phyloP scores from a whole-genome alignment of 2,888 invertebrate species.

The Papilio demoleus region DNA sequence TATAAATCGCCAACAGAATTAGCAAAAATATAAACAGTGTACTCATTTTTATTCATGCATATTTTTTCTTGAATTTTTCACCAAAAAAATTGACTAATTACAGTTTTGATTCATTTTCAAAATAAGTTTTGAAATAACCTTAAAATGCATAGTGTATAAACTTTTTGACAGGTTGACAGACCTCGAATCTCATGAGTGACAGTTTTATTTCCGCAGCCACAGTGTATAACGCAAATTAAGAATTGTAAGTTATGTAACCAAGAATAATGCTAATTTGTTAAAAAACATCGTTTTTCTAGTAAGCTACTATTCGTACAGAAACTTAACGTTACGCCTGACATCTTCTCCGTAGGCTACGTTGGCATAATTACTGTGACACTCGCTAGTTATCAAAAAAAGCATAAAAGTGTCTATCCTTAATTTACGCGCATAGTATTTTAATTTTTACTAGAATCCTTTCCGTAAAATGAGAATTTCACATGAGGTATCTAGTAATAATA shows the following conservation, averaged over 20 bases:
- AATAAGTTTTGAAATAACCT: conserved; percentile 17
- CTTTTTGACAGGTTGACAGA: conserved; percentile 20
- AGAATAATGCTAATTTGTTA: background rate
- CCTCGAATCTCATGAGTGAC: background rate
- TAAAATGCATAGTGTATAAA: conserved; percentile 25
- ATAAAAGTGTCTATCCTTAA: too few relatives aligned
- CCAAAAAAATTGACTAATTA: background rate
- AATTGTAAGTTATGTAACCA: background rate
- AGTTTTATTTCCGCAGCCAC: conserved; percentile 2
- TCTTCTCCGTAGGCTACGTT: too few relatives aligned
- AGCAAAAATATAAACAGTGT: conserved; percentile 65
- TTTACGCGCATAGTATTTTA: too few relatives aligned
- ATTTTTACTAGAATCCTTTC: too few relatives aligned
- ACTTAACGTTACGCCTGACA: too few relatives aligned
- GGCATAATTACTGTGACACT: too few relatives aligned
- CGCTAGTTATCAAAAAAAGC: too few relatives aligned
- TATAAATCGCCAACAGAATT: conserved; percentile 78
- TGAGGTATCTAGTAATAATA: background rate
- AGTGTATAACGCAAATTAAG: background rate
- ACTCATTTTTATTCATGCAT: conserved; percentile 65
- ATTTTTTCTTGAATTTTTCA: conserved; percentile 48
- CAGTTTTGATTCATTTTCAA: conserved; percentile 15
- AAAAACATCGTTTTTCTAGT: background rate
- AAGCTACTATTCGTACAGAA: background rate
- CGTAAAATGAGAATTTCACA: too few relatives aligned